Evolutionary conservation across 2,888 invertebrate genomes (phyloP), one percentile per base, ranked within the genome.

Genomic region (Drosophila paranaensis): DNA sequence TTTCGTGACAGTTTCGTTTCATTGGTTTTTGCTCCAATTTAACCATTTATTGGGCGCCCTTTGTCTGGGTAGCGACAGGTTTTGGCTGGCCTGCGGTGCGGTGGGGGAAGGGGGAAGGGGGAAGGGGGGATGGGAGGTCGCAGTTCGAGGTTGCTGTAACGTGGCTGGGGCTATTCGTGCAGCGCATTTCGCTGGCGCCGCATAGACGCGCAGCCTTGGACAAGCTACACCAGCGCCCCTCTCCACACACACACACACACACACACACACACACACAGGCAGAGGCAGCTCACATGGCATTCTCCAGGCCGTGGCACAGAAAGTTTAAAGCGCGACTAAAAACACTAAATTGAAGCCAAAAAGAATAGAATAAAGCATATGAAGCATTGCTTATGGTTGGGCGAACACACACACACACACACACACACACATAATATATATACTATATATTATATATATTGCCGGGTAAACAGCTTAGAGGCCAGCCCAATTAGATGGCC

Each of bases 1-100:
- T 81, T 82, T 84, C 88, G 88, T 84, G 83, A 89, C 89, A 89
- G 84, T 89, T 84, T 79, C 89, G 72, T 84, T 84, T 87, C 85
- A 89, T 89, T 87, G 89, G 72, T 71, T 86, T 87, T 74, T 81
- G 82, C 76, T 87, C 73, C 88, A 84, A 87, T 89, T 84, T 84
- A 79, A 84, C 82, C 83, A 89, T 87, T 89, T 84, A 87, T 89
- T 74, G 85, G 89, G 73, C 79, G 75, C 84, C 75, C 81, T 79
- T 82, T 73, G 77, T 79, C 80, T 76, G 71, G 51, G 64, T 45
- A 37, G 60, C 56, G 56, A 40, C 75, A 68, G 40, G 13, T 51
- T 50, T 51, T 53, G 53, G 53, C 39, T 51, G 51, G 35, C 20
- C 51, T 37, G 30, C 30, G 11, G 11, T 16, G 48, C 30, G n/a